phyloP scores from a whole-genome alignment of 1,140 invertebrate genomes.

The Drosophila chauvacae region DNA sequence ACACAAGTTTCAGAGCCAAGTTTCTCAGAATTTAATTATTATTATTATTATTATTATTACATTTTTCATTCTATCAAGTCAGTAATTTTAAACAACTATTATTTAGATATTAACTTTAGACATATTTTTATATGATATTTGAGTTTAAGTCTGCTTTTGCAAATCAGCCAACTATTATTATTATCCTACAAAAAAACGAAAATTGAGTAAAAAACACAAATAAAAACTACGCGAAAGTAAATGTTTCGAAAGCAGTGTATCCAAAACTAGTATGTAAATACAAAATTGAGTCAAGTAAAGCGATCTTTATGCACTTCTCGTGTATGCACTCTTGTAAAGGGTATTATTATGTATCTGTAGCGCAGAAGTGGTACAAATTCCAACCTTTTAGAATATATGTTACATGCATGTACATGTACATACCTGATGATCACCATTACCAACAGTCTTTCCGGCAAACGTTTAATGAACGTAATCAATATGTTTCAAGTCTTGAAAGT shows the following conservation, averaged over 20 bases:
- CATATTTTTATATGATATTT: slow-evolving; percentile 14
- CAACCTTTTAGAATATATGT: not conserved
- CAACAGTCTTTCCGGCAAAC: not conserved
- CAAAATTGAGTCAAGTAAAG: slow-evolving; percentile 3
- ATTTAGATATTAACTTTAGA: slow-evolving; percentile 10
- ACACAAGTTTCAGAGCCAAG: slow-evolving; percentile 1
- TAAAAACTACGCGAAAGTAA: not conserved
- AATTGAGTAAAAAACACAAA: not conserved
- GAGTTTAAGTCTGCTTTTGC: slow-evolving; percentile 14
- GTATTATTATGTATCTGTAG: slow-evolving; percentile 4
- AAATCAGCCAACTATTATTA: slow-evolving; percentile 1
- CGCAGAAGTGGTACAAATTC: not conserved
- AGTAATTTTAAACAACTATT: slow-evolving; percentile 12
- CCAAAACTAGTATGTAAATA: slow-evolving; percentile 14
- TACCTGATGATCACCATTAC: not conserved
- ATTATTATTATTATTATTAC: not conserved
- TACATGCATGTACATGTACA: too few relatives aligned
- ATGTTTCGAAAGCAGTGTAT: slow-evolving; percentile 8
- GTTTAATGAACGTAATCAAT: not conserved
- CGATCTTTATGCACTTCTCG: slow-evolving; percentile 1
- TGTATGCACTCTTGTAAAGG: slow-evolving; percentile 7
- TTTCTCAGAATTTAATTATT: not conserved
- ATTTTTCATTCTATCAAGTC: slow-evolving; percentile 6
- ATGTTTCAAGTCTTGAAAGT: not conserved
- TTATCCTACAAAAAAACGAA: not conserved